Conservation (phyloP, 2,113 vertebrate species). For the Psittacula cyanocephala region DNA sequence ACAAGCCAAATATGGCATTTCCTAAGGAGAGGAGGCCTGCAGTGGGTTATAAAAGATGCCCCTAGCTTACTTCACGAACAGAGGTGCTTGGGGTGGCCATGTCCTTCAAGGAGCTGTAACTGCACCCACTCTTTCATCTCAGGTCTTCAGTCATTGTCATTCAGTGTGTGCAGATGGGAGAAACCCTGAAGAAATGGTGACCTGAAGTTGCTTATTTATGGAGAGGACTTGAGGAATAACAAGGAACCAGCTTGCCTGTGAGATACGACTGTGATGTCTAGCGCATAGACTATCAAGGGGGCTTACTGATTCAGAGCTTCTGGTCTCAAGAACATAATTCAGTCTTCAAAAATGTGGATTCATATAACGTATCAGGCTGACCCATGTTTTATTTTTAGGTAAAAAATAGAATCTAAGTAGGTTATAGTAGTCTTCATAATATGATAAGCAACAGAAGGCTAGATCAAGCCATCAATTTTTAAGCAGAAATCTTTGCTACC, state of each 20-base stretch:
- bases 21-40: background rate
- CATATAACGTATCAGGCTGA: background rate
- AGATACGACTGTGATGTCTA: background rate
- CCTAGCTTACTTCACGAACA: background rate
- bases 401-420: background rate
- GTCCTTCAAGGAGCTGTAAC: background rate
- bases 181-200: background rate
- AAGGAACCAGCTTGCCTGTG: background rate
- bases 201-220: background rate
- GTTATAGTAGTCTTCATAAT: background rate
- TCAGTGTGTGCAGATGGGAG: background rate
- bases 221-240: background rate
- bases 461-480: constrained; percentile 49
- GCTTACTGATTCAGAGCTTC: background rate
- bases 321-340: background rate
- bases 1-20: background rate
- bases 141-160: background rate
- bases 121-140: background rate
- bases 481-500: constrained; percentile 9
- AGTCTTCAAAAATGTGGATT: background rate
- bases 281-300: background rate
- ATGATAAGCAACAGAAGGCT: constrained; percentile 25
- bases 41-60: background rate
- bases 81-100: background rate
- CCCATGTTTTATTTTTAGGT: background rate